Percentiles rank a stretch among this genome's conserved stretches.
Evolutionary conservation across 2,888 invertebrate genomes (phyloP).

Genomic region (Diadromus collaris): DNA sequence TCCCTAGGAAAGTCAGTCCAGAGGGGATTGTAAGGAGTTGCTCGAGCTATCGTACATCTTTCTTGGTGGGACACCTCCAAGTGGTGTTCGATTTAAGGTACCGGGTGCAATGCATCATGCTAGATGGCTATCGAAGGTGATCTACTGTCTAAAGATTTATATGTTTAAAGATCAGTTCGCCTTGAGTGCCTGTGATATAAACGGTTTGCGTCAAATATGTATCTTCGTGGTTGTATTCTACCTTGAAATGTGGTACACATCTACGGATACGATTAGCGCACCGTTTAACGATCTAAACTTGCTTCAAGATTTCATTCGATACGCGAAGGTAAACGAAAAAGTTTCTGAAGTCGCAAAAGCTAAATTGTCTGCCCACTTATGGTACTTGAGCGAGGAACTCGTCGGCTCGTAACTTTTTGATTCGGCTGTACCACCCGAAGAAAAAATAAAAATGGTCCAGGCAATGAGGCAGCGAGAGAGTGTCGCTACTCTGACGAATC

Average conservation of each 20-base stretch:
- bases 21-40: conserved; percentile 66
- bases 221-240: conserved; percentile 64
- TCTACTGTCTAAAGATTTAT: conserved; percentile 69
- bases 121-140: conserved; percentile 69
- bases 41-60: conserved; percentile 65
- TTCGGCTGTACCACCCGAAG: not conserved
- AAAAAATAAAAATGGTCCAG: conserved; percentile 4
- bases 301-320: conserved; percentile 27
- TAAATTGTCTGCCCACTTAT: conserved; percentile 24
- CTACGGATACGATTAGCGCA: conserved; percentile 22
- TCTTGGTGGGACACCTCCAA: conserved; percentile 59
- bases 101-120: conserved; percentile 68
- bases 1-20: conserved; percentile 46
- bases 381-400: conserved; percentile 27
- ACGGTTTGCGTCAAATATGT: conserved; percentile 60
- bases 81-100: conserved; percentile 36
- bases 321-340: not conserved
- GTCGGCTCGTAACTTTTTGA: conserved; percentile 2
- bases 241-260: conserved; percentile 61
- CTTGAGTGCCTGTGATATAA: conserved; percentile 57
- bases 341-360: conserved; percentile 17
- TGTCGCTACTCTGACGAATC: not conserved
- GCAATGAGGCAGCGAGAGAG: conserved; percentile 10
- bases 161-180: conserved; percentile 65
- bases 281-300: conserved; percentile 19